Conservation (phyloP, 2,113 vertebrate species). For the Melozone crissalis region DNA sequence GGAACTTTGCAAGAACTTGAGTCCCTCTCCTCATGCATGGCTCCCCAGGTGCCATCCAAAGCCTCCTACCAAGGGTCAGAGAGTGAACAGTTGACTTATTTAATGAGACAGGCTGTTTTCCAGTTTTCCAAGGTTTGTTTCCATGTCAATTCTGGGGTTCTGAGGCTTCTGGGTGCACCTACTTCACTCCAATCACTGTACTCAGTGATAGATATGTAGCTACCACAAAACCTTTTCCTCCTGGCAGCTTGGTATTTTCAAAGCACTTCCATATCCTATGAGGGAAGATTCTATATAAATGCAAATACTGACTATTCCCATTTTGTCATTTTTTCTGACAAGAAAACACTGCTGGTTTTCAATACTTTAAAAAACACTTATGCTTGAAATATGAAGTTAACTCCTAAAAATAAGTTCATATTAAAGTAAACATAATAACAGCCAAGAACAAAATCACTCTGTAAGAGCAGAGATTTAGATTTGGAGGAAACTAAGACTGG, state of each 20-base stretch:
- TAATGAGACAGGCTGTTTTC: neutral
- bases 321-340: neutral
- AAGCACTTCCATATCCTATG: neutral
- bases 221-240: neutral
- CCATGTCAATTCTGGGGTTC: neutral
- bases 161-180: neutral
- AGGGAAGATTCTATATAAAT: neutral
- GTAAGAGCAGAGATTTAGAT: neutral
- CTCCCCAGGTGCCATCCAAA: neutral
- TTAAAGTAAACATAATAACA: neutral
- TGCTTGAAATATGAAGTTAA: neutral
- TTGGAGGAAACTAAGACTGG: neutral
- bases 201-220: neutral
- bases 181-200: neutral
- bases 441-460: neutral
- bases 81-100: neutral
- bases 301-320: neutral
- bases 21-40: neutral
- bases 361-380: neutral
- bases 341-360: neutral
- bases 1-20: neutral
- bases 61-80: neutral
- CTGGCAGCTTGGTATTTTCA: neutral
- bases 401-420: neutral
- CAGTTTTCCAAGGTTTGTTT: neutral